Evolutionary conservation across 2,888 invertebrate species (phyloP), one percentile per base, ranked within the genome.

Genomic region (Hipparchia semele): DNA sequence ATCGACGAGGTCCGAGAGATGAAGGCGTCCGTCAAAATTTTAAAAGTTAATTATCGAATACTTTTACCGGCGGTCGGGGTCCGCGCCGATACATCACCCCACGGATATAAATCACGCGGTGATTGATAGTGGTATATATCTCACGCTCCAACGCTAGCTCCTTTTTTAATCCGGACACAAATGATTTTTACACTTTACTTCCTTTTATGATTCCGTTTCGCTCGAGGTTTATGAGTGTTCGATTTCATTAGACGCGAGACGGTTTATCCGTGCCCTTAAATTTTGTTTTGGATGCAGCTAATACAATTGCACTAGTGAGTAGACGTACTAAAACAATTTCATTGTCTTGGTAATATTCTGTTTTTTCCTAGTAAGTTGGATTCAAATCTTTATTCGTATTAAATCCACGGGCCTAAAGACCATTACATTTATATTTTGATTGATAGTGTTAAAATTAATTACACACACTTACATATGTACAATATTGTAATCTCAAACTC

Each of bases 31-130:
- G 86, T 93, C 92, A 91, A 90, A 90, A 86, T 90, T 89, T 88
- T 87, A 93, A 93, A 92, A 92, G 92, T 94, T 94, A 94, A 94
- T 94, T 94, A 94, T 90, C 89, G 86, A 87, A 90, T 89, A 88
- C 90, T 90, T 87, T 89, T 87, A 86, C 88, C 86, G 85, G 81
- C 84, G 84, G 83, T 81, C 78, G 85, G 84, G 83, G 82, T 84
- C 83, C 82, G 70, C 75, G 80, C 77, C 85, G 89, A 93, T 93
- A 90, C 91, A 94, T 94, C 93, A 94, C 87, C 88, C 84, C 82
- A 80, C 83, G 90, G 87, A 87, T 91, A 94, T 93, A 92, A 93
- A 94, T 94, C 93, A 93, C 87, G 80, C 80, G 80, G 87, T 94
- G 93, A 94, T 94, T 93, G 93, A 94, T 93, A 89, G 92, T 90